Conservation (phyloP, 2,888 invertebrate genomes). For the Cryptophagus acutangulus region DNA sequence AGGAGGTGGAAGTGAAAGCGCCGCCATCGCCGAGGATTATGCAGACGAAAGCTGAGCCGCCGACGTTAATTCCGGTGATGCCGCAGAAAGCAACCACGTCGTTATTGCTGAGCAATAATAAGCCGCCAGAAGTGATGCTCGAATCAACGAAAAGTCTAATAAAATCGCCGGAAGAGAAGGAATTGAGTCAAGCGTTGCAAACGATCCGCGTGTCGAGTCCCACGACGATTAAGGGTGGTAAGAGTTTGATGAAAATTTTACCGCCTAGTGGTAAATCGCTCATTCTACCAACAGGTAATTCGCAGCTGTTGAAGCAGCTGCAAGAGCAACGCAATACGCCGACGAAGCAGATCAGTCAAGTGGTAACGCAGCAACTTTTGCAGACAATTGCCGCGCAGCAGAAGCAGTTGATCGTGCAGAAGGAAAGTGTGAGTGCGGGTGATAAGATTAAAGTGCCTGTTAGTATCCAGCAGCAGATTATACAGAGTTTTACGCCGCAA, state of each 20-base stretch:
- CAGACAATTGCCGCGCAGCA: slow-evolving; percentile 40
- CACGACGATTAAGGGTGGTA: slow-evolving; percentile 36
- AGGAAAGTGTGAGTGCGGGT: slow-evolving; percentile 15
- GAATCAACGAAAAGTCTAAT: slow-evolving; percentile 1
- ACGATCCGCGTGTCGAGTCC: slow-evolving; percentile 42
- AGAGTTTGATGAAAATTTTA: slow-evolving; percentile 45
- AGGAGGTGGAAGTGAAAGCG: slow-evolving; percentile 14
- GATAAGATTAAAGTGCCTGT: slow-evolving; percentile 23
- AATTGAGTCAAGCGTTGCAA: slow-evolving; percentile 44
- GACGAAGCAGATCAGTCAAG: slow-evolving; percentile 30
- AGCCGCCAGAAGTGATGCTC: slow-evolving; percentile 5
- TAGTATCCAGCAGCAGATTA: slow-evolving; percentile 39
- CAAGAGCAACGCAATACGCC: slow-evolving; percentile 29
- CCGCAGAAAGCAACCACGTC: slow-evolving; percentile 26
- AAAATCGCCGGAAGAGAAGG: slow-evolving; percentile 30
- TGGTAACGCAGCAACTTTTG: slow-evolving; percentile 40
- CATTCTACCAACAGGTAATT: slow-evolving; percentile 48
- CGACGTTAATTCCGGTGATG: slow-evolving; percentile 23
- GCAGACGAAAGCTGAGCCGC: slow-evolving; percentile 7
- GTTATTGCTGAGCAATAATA: slow-evolving; percentile 30
- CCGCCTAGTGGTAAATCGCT: slow-evolving; percentile 47
- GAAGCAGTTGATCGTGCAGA: slow-evolving; percentile 27
- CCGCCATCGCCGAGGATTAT: slow-evolving; percentile 10
- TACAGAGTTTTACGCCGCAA: slow-evolving; percentile 42
- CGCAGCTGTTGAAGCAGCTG: slow-evolving; percentile 38